Evolutionary conservation across 2,113 vertebrate genomes (phyloP).

Genomic region (Channa argus): DNA sequence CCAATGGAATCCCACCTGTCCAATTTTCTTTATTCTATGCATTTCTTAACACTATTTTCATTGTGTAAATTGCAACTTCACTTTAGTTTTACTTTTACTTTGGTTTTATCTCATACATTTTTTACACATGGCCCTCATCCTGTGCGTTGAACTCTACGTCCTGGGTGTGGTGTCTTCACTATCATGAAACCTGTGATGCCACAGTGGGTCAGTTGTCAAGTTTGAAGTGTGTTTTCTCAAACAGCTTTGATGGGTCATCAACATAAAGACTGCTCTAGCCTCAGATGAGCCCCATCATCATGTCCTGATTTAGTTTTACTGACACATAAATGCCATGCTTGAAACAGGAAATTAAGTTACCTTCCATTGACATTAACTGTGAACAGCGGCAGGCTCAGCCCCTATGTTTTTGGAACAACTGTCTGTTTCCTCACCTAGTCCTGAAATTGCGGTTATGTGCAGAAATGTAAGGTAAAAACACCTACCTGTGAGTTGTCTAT

Average conservation of each 20-base stretch:
- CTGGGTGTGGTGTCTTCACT: not conserved
- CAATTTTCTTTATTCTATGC: too few relatives aligned
- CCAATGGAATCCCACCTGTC: too few relatives aligned
- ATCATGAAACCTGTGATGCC: not conserved
- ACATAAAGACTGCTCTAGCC: not conserved
- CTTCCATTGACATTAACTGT: not conserved
- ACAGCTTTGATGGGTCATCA: not conserved
- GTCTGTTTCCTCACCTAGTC: not conserved
- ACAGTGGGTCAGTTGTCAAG: too few relatives aligned
- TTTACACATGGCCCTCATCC: too few relatives aligned
- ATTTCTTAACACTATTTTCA: too few relatives aligned
- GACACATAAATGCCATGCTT: not conserved
- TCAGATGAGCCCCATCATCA: not conserved
- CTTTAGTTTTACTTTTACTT: too few relatives aligned
- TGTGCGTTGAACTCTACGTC: too few relatives aligned
- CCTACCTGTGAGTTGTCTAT: slow-evolving; percentile 74
- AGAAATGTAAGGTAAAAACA: not conserved
- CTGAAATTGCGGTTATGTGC: not conserved
- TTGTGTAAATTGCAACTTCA: too few relatives aligned
- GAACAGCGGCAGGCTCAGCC: not conserved
- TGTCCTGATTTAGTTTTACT: not conserved
- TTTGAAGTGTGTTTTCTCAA: not conserved
- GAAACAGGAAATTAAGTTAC: slow-evolving; percentile 37
- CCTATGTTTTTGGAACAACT: not conserved
- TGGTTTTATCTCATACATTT: too few relatives aligned